Evolutionary conservation across 2,113 vertebrate genomes (phyloP).

Genomic region (Talpa occidentalis): DNA sequence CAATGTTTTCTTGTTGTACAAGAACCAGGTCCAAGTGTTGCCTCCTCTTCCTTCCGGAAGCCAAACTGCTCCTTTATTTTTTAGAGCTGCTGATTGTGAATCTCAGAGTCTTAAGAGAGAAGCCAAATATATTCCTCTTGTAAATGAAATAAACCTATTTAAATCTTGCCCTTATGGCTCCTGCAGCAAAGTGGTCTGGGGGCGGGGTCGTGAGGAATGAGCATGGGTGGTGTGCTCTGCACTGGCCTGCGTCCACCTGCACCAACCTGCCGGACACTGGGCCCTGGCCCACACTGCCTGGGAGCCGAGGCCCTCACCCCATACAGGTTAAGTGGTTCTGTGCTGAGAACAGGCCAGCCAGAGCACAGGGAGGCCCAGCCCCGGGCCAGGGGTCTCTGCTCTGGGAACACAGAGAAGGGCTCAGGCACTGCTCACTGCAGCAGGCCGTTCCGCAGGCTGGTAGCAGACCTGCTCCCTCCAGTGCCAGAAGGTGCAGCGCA

Average conservation of each 20-base stretch:
- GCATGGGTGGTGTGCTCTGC: too few relatives aligned
- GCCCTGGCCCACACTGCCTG: rapidly evolving
- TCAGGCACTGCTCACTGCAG: not conserved
- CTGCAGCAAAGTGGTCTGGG: not conserved
- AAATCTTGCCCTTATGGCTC: constrained; percentile 69
- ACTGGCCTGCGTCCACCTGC: not conserved
- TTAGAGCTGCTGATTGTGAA: constrained; percentile 94
- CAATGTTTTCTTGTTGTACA: constrained; percentile 98
- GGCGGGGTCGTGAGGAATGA: not conserved
- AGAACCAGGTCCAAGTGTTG: constrained; percentile 94
- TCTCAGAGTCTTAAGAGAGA: constrained; percentile 88
- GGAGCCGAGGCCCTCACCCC: not conserved
- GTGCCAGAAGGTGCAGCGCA: not conserved
- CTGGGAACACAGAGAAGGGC: not conserved
- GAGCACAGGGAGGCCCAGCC: not conserved
- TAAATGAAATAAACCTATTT: constrained; percentile 98
- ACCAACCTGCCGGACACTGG: rapidly evolving
- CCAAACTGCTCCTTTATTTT: constrained; percentile 96
- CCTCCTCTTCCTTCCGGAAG: constrained; percentile 96
- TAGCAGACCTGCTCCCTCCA: not conserved
- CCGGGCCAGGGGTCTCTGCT: not conserved
- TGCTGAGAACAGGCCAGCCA: not conserved
- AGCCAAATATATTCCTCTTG: constrained; percentile 95
- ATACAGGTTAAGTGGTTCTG: not conserved
- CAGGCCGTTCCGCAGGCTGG: too few relatives aligned